Evolutionary conservation across 1,140 invertebrate genomes (phyloP), one percentile per base, ranked within the genome.

Genomic region (Apis dorsata): DNA sequence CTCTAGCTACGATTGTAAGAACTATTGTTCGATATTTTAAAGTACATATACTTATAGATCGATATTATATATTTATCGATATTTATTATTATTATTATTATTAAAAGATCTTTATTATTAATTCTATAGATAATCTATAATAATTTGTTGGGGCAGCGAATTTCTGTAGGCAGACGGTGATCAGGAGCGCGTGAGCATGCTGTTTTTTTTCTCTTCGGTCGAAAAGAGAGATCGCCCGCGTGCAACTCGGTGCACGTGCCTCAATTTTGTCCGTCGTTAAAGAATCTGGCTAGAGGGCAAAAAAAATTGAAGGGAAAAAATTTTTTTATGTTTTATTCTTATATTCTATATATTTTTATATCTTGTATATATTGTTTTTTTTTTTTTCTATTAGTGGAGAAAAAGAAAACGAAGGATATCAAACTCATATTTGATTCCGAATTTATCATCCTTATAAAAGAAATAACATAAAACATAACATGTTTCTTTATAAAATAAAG

Each of bases 241-340:
- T 65, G 65, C 82, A 70, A 73, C 44, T 62, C 57, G 62, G 63
- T 81, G 79, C 87, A 88, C 87, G 87, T 89, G 86, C 86, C 83
- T 87, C 73, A 60, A 85, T 90, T 83, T 85, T 62, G 82, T 34
- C 55, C 55, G 77, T 85, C 75, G 84, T 74, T 79, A 87, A 66
- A 85, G 57, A 63, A 85, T 85, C 44, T 44, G 51, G 53, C 28
- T 17, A 71, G 68, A 85, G 51, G 49, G 84, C 65, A 65, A 83
- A 82, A 86, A 85, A 77, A 82, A 88, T 85, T 66, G 57, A 74
- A 28, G 85, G 68, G 21, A 17, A 11, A 10, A 12, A 2, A 8
- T 44, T 44, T 44, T 44, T 44, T 44, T 44, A 44, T 44, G 5
- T 44, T 7, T 44, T 44, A 44, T 44, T 44, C 34, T 44, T 44